Evolutionary conservation across 2,113 vertebrate genomes (phyloP).

Genomic region (Plotosus lineatus): DNA sequence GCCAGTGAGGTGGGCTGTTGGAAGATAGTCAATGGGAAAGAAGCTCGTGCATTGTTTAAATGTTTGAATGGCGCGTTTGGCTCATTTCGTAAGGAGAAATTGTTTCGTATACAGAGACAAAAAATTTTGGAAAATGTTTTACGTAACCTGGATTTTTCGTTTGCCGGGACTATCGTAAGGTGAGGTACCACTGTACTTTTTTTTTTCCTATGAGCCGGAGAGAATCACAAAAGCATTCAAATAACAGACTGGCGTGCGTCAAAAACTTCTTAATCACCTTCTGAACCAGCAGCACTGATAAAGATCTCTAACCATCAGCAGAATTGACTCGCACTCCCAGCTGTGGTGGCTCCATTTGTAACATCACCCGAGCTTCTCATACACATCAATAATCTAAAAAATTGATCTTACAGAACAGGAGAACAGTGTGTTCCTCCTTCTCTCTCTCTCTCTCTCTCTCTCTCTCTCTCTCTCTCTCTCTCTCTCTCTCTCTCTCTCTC

Average conservation of each 20-base stretch:
- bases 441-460: neutral
- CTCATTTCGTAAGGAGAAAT: too few species aligned
- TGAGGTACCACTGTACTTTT: too few species aligned
- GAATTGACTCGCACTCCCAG: neutral
- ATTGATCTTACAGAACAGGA: neutral
- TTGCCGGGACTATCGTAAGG: too few species aligned
- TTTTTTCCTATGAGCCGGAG: neutral
- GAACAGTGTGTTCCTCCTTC: neutral
- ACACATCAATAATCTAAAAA: neutral
- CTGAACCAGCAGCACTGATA: slow-evolving; percentile 16
- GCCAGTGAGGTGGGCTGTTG: too few species aligned
- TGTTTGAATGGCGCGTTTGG: too few species aligned
- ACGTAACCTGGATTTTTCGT: too few species aligned
- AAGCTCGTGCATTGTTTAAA: too few species aligned
- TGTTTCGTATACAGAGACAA: too few species aligned
- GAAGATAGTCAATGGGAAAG: too few species aligned
- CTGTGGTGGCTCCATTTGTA: neutral
- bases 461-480: neutral
- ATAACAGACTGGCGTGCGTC: neutral
- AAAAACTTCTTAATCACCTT: neutral
- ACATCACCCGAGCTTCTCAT: neutral
- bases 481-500: neutral
- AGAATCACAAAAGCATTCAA: neutral
- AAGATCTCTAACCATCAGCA: slow-evolving; percentile 31
- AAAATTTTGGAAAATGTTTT: too few species aligned